phyloP scores from a whole-genome alignment of 2,113 vertebrate species.

The Carlito syrichta region DNA sequence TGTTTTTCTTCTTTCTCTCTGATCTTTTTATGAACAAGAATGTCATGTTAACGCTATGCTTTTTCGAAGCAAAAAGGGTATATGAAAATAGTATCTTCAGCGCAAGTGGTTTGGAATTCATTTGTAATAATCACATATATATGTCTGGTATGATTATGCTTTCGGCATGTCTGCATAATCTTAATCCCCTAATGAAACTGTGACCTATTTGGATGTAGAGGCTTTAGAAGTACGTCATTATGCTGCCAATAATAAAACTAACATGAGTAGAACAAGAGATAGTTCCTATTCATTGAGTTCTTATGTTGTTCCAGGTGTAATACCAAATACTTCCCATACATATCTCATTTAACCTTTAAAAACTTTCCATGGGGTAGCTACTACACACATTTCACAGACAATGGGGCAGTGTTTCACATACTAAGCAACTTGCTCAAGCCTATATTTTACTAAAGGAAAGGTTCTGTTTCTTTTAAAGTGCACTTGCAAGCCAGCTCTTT shows the following conservation, averaged over 20 bases:
- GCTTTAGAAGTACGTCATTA: not conserved
- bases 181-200: not conserved
- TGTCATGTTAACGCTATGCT: not conserved
- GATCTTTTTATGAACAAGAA: not conserved
- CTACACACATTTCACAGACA: not conserved
- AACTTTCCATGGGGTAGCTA: not conserved
- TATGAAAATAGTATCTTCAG: not conserved
- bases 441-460: not conserved
- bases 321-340: not conserved
- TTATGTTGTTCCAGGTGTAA: not conserved
- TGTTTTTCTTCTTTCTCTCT: not conserved
- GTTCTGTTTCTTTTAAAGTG: not conserved
- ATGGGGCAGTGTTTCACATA: not conserved
- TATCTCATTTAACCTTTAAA: not conserved
- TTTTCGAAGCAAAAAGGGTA: not conserved
- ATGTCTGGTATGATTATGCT: not conserved
- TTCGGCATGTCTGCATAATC: not conserved
- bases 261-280: not conserved
- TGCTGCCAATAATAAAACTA: not conserved
- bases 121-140: not conserved
- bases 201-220: not conserved
- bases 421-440: not conserved
- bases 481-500: not conserved
- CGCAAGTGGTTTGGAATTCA: not conserved
- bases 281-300: not conserved